Base-by-base conservation (phyloP, 2,888 invertebrate species). In the Strigamia crassipes region DNA sequence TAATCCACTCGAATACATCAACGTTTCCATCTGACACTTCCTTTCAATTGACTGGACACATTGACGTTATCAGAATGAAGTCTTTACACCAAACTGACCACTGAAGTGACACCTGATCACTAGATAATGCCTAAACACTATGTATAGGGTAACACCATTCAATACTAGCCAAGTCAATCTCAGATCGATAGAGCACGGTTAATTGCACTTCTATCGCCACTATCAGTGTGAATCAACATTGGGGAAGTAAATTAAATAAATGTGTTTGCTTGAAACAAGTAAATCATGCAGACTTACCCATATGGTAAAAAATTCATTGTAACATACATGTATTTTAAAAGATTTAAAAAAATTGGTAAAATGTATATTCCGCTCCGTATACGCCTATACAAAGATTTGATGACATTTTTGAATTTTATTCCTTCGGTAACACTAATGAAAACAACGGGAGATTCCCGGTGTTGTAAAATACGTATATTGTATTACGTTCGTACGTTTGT, bases 21-120 rank as follows among this genome's bases (percentile, higher is more conserved):
- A 21, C 12, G 61, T 66, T 66, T 66, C 18, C 21, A 66, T 66
- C 61, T 66, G 61, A 66, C 61, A 66, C 23, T 66, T 66, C 61
- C 61, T 23, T 23, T 66, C 61, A 0, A 66, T 18, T 66, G 61
- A 66, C 18, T 66, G 61, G 61, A 66, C 61, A 66, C 61, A 23
- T 66, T 66, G 61, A 66, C 61, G 23, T 66, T 66, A 66, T 66
- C 61, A 12, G 61, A 21, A 66, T 66, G 21, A 66, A 18, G 21
- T 66, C 61, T 66, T 66, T 23, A 66, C 61, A 66, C 61, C 61
- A 23, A 66, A 23, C 61, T 66, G 61, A 66, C 61, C 61, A 12
- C 61, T 0, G 23, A 23, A 23, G 61, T 66, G 61, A 66, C 61
- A 66, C 3, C 61, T 66, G 61, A 66, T 66, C 61, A 66, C 23